Conservation (phyloP, 2,113 vertebrate species). For the Rhodinocichla rosea region DNA sequence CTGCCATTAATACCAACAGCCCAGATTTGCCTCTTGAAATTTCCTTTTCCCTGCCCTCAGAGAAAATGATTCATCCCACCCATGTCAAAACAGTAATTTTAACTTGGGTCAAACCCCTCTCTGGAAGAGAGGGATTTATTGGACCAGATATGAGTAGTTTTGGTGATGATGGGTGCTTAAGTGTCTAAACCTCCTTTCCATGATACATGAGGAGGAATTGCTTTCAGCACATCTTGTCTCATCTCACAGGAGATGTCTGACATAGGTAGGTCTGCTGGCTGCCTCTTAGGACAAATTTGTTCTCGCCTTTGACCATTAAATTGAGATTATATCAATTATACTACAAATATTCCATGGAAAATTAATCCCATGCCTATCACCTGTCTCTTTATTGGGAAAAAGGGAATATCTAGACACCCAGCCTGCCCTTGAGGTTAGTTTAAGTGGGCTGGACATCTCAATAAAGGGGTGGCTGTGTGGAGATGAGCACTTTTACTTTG, state of each 20-base stretch:
- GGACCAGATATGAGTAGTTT: background rate
- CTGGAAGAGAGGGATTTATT: background rate
- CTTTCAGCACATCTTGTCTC: background rate
- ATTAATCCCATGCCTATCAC: background rate
- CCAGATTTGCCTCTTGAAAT: background rate
- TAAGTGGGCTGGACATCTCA: background rate
- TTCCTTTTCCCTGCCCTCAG: background rate
- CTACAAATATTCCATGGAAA: background rate
- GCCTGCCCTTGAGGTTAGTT: background rate
- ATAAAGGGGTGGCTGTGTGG: rapidly evolving
- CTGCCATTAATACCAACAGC: background rate
- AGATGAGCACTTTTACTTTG: background rate
- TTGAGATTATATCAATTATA: background rate
- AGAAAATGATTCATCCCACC: background rate
- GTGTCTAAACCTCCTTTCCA: background rate
- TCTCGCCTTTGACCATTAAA: background rate
- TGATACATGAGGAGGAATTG: background rate
- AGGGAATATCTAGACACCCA: background rate
- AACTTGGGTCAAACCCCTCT: background rate
- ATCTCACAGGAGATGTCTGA: background rate
- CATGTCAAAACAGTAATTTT: background rate
- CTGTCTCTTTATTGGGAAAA: background rate
- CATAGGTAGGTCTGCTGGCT: background rate
- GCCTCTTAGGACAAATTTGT: background rate
- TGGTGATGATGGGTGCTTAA: background rate